A percentile compares a stretch with the other conserved stretches of the same genome.
These are phyloP conservation scores for Embidobia sp. DNA, from an alignment of 2,888 invertebrate species.

Conservation along the genomic window DNA sequence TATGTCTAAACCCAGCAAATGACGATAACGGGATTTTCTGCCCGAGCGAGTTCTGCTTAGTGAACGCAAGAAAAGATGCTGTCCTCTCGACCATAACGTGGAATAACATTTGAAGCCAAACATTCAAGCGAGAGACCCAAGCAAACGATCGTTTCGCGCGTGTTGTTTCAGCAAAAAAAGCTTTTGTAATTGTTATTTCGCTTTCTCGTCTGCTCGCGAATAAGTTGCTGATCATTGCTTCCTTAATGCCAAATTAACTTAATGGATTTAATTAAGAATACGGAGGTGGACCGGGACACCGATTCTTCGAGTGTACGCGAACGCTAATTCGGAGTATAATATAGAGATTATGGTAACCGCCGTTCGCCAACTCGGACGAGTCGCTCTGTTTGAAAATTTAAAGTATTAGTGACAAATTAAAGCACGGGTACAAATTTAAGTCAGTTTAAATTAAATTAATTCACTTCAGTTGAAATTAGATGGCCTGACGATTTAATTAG, in stretches of 20 bases:
- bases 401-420: conserved; percentile 45
- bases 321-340: conserved; percentile 26
- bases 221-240: conserved; percentile 31
- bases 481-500: conserved; percentile 37
- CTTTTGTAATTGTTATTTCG: conserved; percentile 17
- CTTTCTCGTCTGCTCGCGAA: conserved; percentile 12
- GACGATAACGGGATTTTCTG: conserved; percentile 56
- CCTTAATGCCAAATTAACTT: conserved; percentile 12
- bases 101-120: conserved; percentile 39
- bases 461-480: conserved; percentile 42
- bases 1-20: conserved; percentile 33
- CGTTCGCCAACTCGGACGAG: conserved; percentile 19
- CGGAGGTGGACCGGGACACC: too few relatives aligned
- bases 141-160: background rate
- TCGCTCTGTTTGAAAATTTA: conserved; percentile 14
- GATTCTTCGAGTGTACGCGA: conserved; percentile 12
- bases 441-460: conserved; percentile 39
- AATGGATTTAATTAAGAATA: conserved; percentile 33
- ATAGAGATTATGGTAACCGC: conserved; percentile 35
- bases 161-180: conserved; percentile 11
- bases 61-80: conserved; percentile 42
- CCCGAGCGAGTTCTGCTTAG: conserved; percentile 39
- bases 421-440: conserved; percentile 38
- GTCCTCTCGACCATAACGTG: conserved; percentile 32
- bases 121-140: too few relatives aligned